Conservation (phyloP, 2,113 vertebrate species). For the Lampris incognitus region DNA sequence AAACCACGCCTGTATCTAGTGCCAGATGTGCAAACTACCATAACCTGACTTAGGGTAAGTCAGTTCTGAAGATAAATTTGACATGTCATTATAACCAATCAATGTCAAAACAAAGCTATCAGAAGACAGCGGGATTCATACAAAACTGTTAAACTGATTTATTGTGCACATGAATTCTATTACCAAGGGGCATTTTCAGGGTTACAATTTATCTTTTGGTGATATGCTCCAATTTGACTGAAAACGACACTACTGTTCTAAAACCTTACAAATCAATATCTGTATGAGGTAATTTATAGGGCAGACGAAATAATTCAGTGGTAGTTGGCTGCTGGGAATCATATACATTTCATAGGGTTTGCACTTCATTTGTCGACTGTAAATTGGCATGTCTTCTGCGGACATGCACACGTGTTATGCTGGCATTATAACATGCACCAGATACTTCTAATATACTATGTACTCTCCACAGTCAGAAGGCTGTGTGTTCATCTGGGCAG, state of each 20-base stretch:
- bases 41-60: slow-evolving; percentile 25
- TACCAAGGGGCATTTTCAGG: slow-evolving; percentile 15
- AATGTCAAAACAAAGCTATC: not conserved
- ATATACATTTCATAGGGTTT: slow-evolving; percentile 15
- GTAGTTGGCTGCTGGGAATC: slow-evolving; percentile 1
- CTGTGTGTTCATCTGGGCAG: slow-evolving; percentile 61
- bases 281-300: too few relatives aligned
- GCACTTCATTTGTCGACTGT: slow-evolving; percentile 33
- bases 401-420: slow-evolving; percentile 45
- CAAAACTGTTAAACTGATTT: slow-evolving; percentile 35
- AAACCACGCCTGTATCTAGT: slow-evolving; percentile 30
- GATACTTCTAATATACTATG: slow-evolving; percentile 39
- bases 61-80: slow-evolving; percentile 10
- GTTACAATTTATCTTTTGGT: too few relatives aligned
- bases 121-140: slow-evolving; percentile 18
- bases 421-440: slow-evolving; percentile 46
- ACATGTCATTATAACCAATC: slow-evolving; percentile 8
- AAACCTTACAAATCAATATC: too few relatives aligned
- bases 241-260: too few relatives aligned
- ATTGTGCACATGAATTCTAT: slow-evolving; percentile 16
- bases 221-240: too few relatives aligned
- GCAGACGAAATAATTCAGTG: not conserved
- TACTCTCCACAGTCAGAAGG: slow-evolving; percentile 37
- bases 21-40: slow-evolving; percentile 12
- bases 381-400: slow-evolving; percentile 15